phyloP scores from a whole-genome alignment of 35 echinoderm and acorn worm species.

The Lytechinus pictus region DNA sequence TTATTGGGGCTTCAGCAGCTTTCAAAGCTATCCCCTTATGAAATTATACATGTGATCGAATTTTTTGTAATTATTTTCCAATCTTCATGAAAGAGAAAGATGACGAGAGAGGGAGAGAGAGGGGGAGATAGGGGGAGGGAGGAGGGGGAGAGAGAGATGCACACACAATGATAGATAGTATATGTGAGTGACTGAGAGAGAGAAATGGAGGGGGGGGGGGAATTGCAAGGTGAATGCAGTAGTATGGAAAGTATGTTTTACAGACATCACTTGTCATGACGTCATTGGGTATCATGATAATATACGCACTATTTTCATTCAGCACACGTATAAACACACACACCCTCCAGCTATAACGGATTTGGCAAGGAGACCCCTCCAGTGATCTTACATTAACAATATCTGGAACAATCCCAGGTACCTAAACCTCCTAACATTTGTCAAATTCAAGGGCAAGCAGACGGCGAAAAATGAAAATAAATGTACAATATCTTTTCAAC shows the following conservation, averaged over 20 bases:
- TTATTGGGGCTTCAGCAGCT: too few relatives aligned
- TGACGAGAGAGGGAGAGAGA: not conserved
- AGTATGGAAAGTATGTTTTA: not conserved
- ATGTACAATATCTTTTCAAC: too few relatives aligned
- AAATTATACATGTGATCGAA: too few relatives aligned
- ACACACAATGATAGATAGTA: not conserved
- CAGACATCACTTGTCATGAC: not conserved
- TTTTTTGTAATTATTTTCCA: too few relatives aligned
- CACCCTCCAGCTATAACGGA: not conserved
- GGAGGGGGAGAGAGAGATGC: not conserved
- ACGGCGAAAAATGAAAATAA: too few relatives aligned
- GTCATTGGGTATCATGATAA: not conserved
- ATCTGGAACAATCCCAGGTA: not conserved
- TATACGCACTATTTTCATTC: not conserved
- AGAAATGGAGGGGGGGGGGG: not conserved
- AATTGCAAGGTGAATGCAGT: not conserved
- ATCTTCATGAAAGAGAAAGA: not conserved
- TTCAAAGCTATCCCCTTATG: too few relatives aligned
- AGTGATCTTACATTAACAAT: not conserved
- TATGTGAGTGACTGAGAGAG: not conserved
- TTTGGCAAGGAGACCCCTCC: not conserved
- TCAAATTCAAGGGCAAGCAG: not conserved
- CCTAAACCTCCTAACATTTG: not conserved
- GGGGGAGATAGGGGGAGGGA: not conserved
- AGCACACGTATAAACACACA: not conserved